Evolutionary conservation across 2,113 vertebrate species (phyloP).

Genomic region (Thamnophis sirtalis): DNA sequence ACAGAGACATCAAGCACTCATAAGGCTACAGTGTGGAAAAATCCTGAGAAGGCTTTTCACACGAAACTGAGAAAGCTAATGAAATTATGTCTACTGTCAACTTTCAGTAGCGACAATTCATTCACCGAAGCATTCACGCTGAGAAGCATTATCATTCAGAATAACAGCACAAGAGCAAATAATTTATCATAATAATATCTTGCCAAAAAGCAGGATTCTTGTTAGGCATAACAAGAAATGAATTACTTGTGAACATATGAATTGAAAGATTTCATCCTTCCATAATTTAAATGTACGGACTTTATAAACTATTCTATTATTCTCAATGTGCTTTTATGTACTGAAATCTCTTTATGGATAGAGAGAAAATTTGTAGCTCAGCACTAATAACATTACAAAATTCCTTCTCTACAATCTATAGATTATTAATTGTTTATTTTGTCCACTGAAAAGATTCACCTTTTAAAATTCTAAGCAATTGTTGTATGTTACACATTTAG

Average conservation of each 20-base stretch:
- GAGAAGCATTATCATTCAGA: neutral
- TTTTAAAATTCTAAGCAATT: neutral
- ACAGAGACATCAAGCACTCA: neutral
- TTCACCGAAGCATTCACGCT: too few species aligned
- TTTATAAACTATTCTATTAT: neutral
- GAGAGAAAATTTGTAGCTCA: neutral
- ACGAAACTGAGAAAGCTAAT: neutral
- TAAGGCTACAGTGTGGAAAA: neutral
- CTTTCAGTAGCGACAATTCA: neutral
- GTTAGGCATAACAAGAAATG: neutral
- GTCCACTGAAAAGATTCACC: neutral
- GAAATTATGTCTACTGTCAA: neutral
- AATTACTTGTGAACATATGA: neutral
- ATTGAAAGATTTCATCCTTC: neutral
- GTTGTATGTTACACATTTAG: neutral
- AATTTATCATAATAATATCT: neutral
- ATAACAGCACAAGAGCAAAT: neutral
- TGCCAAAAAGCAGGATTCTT: neutral
- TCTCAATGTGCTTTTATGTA: neutral
- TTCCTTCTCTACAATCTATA: neutral
- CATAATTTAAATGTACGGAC: neutral
- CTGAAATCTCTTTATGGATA: neutral
- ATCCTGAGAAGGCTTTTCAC: neutral
- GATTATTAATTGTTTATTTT: neutral
- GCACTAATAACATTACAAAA: neutral